Evolutionary conservation across 2,113 vertebrate species (phyloP).

Genomic region (Melanotaenia duboulayi): DNA sequence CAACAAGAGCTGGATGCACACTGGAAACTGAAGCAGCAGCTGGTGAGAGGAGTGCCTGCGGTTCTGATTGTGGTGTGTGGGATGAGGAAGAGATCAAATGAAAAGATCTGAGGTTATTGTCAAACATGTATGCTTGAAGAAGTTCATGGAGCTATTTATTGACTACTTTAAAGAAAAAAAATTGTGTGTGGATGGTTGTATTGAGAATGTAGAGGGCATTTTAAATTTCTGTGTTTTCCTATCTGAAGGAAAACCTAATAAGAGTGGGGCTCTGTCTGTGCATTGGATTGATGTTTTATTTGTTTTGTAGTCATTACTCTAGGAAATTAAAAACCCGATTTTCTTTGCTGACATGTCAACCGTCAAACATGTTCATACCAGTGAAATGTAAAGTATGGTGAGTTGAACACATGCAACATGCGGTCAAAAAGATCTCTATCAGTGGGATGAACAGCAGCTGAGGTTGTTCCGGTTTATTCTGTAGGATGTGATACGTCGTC

Average conservation of each 20-base stretch:
- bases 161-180: slow-evolving; percentile 34
- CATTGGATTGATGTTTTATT: slow-evolving; percentile 4
- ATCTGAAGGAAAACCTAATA: slow-evolving; percentile 11
- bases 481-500: slow-evolving; percentile 1
- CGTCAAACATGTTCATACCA: background rate
- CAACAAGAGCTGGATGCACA: slow-evolving; percentile 1
- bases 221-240: background rate
- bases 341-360: background rate
- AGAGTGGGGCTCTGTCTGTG: background rate
- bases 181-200: slow-evolving; percentile 26
- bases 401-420: background rate
- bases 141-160: slow-evolving; percentile 44
- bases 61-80: slow-evolving; percentile 33
- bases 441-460: slow-evolving; percentile 14
- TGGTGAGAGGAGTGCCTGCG: slow-evolving; percentile 2
- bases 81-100: slow-evolving; percentile 40
- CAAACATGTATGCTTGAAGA: slow-evolving; percentile 27
- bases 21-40: slow-evolving; percentile 19
- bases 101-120: slow-evolving; percentile 40
- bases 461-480: slow-evolving; percentile 23
- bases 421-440: background rate
- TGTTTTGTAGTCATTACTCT: background rate
- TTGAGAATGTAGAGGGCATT: background rate
- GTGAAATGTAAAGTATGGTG: background rate
- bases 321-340: background rate